These are phyloP conservation scores for Alces alces DNA, from an alignment of 2,113 vertebrate genomes.

Conservation along the genomic window DNA sequence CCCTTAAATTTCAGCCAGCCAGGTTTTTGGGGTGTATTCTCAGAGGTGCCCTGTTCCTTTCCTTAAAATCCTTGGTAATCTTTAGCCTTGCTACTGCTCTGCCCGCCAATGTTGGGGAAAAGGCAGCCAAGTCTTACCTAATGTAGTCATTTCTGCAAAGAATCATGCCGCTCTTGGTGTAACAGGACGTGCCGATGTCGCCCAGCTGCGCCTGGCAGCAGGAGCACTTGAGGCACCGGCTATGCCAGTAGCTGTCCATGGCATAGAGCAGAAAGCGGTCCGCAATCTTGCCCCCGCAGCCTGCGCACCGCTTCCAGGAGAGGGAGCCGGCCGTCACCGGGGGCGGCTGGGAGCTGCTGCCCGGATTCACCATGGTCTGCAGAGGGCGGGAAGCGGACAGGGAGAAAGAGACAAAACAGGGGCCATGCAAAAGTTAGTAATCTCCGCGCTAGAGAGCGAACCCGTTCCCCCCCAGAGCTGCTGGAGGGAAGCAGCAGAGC, in stretches of 20 bases:
- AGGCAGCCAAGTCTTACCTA: conserved; percentile 85
- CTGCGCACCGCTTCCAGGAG: conserved; percentile 97
- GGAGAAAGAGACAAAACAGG: conserved; percentile 51
- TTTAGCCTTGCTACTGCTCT: not conserved
- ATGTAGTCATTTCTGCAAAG: conserved; percentile 99
- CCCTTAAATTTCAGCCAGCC: not conserved
- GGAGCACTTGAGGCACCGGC: conserved; percentile 98
- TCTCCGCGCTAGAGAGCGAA: not conserved
- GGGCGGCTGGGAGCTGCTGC: conserved; percentile 94
- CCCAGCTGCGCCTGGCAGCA: conserved; percentile 99
- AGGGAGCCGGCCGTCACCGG: conserved; percentile 92
- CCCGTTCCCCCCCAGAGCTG: not conserved
- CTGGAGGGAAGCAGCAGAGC: conserved; percentile 24
- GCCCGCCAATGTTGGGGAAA: not conserved
- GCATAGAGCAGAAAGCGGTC: conserved; percentile 99
- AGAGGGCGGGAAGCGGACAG: conserved; percentile 44
- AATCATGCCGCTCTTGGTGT: conserved; percentile 99
- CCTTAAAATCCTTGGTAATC: not conserved
- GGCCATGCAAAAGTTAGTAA: conserved; percentile 61
- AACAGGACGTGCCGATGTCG: conserved; percentile 98
- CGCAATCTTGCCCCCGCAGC: conserved; percentile 97
- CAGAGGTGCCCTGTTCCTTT: not conserved
- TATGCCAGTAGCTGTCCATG: conserved; percentile 99
- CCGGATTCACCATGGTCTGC: conserved; percentile 96
- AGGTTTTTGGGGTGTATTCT: not conserved